Conservation (phyloP, 2,113 vertebrate genomes). For the Delphinus delphis region DNA sequence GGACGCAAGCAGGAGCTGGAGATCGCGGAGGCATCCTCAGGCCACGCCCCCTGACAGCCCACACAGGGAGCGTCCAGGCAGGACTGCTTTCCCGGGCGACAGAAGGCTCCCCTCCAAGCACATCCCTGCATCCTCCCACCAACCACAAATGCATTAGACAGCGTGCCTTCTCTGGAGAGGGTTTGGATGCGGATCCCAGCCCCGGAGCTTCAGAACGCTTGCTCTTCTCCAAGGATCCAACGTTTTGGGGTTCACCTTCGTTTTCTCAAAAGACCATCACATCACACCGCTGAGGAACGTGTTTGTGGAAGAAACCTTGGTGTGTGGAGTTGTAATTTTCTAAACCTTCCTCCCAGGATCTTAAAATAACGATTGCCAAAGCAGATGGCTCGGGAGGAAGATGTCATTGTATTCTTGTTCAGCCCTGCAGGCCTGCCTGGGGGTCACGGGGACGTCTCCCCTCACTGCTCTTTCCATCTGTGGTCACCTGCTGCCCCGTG, state of each 20-base stretch:
- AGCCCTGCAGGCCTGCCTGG: neutral
- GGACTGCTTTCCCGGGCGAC: neutral
- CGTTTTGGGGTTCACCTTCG: neutral
- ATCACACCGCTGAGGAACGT: neutral
- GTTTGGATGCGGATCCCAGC: neutral
- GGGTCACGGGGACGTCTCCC: neutral
- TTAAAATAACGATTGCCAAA: neutral
- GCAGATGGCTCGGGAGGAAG: neutral
- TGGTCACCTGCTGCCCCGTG: neutral
- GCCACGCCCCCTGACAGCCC: neutral
- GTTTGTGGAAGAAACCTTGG: neutral
- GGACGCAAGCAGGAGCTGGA: neutral
- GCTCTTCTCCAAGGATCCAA: neutral
- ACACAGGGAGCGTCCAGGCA: neutral
- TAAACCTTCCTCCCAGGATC: neutral
- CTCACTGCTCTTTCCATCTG: accelerated
- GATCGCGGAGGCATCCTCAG: neutral
- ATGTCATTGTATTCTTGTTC: neutral
- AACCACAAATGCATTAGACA: neutral
- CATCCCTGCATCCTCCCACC: neutral
- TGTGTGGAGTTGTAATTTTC: neutral
- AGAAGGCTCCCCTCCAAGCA: neutral
- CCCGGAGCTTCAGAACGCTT: neutral
- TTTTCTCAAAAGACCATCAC: neutral
- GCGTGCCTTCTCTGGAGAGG: neutral